Conservation (phyloP, 2,113 vertebrate genomes). For the Prietella phreatophila region DNA sequence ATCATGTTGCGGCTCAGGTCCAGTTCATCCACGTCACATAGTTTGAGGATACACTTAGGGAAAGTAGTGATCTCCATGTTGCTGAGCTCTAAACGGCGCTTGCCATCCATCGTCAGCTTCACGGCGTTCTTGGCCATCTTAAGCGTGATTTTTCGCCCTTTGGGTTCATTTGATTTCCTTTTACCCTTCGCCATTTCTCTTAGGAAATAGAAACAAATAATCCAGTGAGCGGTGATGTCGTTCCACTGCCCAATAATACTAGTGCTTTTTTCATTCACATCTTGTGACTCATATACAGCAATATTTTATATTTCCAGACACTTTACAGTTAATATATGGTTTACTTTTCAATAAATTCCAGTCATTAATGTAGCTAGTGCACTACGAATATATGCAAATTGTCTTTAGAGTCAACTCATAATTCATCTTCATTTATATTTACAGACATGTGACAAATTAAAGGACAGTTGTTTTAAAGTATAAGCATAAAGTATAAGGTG, state of each 20-base stretch:
- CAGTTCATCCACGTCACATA: slow-evolving; percentile 80
- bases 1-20: slow-evolving; percentile 87
- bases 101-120: slow-evolving; percentile 74
- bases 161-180: slow-evolving; percentile 53
- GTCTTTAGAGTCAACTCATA: too few species aligned
- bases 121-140: slow-evolving; percentile 78
- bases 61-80: slow-evolving; percentile 82
- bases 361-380: too few species aligned
- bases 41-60: slow-evolving; percentile 80
- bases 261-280: not conserved
- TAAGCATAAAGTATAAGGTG: too few species aligned
- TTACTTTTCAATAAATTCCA: too few species aligned
- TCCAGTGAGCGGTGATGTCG: not conserved
- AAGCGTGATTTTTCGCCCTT: slow-evolving; percentile 78
- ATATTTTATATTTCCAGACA: too few species aligned
- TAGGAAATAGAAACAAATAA: not conserved
- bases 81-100: slow-evolving; percentile 80
- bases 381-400: too few species aligned
- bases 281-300: too few species aligned
- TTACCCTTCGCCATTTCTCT: slow-evolving; percentile 62
- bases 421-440: too few species aligned
- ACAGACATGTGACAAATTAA: too few species aligned
- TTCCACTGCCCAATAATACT: not conserved
- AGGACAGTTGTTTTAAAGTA: too few species aligned
- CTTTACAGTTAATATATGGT: too few species aligned